Percentiles rank a stretch among this genome's conserved stretches.
Conservation (phyloP, 2,113 vertebrate species). For the Cryptotis parvus region DNA sequence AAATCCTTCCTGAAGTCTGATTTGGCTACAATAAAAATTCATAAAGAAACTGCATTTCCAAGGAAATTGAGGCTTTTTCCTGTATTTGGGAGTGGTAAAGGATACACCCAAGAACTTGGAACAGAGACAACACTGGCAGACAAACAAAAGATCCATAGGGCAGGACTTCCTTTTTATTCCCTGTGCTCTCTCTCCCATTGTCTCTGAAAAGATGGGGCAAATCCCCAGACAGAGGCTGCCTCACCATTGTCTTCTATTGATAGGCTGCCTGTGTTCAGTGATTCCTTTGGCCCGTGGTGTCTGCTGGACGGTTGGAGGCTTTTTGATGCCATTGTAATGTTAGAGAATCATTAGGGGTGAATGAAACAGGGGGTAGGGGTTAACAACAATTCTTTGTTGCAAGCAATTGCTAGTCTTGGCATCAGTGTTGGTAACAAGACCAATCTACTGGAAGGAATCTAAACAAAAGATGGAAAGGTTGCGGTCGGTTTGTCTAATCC, state of each 20-base stretch:
- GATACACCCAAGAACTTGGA: conserved; percentile 71
- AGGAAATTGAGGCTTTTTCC: conserved; percentile 69
- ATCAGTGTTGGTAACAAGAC: conserved; percentile 76
- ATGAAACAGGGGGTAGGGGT: conserved; percentile 77
- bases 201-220: conserved; percentile 72
- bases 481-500: conserved; percentile 75
- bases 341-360: conserved; percentile 81
- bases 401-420: conserved; percentile 78
- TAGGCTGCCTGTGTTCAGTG: conserved; percentile 69
- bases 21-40: conserved; percentile 60
- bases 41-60: conserved; percentile 72
- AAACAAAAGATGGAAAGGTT: conserved; percentile 80
- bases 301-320: conserved; percentile 75
- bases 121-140: conserved; percentile 53
- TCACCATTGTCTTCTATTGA: conserved; percentile 67
- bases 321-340: conserved; percentile 79
- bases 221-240: conserved; percentile 67
- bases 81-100: conserved; percentile 33
- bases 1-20: conserved; percentile 48
- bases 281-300: conserved; percentile 67
- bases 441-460: conserved; percentile 76
- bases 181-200: conserved; percentile 61
- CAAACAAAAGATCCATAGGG: conserved; percentile 66
- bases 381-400: conserved; percentile 78
- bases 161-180: conserved; percentile 76